Conservation (phyloP, 2,113 vertebrate species). For the Microcebus ravelobensis region DNA sequence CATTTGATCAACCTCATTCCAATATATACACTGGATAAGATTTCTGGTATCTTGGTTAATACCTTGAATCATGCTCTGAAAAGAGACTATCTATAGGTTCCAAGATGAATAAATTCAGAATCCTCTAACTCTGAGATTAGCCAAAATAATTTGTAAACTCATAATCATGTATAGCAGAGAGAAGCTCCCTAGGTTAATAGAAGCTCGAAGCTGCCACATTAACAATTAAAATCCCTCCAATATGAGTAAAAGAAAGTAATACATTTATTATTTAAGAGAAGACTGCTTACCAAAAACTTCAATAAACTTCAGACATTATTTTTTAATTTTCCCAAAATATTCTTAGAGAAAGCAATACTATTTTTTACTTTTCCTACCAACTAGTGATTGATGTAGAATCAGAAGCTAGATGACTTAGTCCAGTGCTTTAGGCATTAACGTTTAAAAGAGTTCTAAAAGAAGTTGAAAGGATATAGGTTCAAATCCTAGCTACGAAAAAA, state of each 20-base stretch:
- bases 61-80: neutral
- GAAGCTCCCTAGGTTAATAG: neutral
- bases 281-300: neutral
- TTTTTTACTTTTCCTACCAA: constrained; percentile 20
- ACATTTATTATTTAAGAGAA: neutral
- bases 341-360: constrained; percentile 13
- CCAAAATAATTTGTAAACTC: neutral
- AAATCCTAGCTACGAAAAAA: neutral
- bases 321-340: constrained; percentile 7
- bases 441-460: neutral
- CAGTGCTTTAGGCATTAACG: constrained; percentile 13
- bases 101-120: constrained; percentile 23
- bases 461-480: neutral
- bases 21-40: neutral
- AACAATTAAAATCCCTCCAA: neutral
- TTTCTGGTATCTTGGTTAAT: neutral
- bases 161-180: neutral
- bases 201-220: neutral
- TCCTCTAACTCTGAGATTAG: neutral
- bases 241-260: neutral
- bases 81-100: neutral
- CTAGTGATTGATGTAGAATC: neutral
- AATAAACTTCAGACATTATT: constrained; percentile 14
- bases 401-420: neutral
- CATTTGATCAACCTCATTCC: neutral